Evolutionary conservation across 2,113 vertebrate genomes (phyloP).

Genomic region (Dunckerocampus dactyliophorus): DNA sequence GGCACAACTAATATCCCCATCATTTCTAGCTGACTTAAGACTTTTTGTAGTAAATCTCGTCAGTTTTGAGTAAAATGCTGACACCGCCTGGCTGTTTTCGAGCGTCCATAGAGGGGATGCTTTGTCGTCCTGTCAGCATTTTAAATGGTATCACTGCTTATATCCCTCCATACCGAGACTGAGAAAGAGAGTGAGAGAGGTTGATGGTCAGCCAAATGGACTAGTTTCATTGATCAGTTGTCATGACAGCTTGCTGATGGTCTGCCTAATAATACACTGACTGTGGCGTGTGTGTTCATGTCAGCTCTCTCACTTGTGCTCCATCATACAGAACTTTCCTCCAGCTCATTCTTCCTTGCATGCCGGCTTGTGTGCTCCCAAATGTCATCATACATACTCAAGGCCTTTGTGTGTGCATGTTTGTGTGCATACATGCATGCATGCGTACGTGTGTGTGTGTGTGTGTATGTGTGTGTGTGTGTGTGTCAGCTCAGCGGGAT

Average conservation of each 20-base stretch:
- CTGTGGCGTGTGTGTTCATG: slow-evolving; percentile 17
- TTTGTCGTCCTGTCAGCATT: slow-evolving; percentile 59
- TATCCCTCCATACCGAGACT: slow-evolving; percentile 25
- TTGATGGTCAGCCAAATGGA: slow-evolving; percentile 59
- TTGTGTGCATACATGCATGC: slow-evolving; percentile 17
- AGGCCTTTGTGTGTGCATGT: background rate
- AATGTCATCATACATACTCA: slow-evolving; percentile 26
- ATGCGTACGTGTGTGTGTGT: slow-evolving; percentile 9
- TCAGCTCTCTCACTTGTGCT: slow-evolving; percentile 32
- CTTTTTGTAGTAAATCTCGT: slow-evolving; percentile 50
- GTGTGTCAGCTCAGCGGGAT: slow-evolving; percentile 43
- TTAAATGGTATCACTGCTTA: slow-evolving; percentile 49
- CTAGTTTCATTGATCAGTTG: slow-evolving; percentile 66
- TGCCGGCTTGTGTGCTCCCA: slow-evolving; percentile 23
- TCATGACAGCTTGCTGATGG: slow-evolving; percentile 60
- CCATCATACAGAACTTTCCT: slow-evolving; percentile 23
- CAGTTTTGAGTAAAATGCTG: slow-evolving; percentile 59
- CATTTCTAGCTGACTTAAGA: slow-evolving; percentile 31
- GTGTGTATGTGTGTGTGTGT: slow-evolving; percentile 10
- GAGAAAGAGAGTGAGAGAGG: slow-evolving; percentile 16
- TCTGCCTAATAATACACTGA: slow-evolving; percentile 49
- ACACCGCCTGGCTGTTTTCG: slow-evolving; percentile 47
- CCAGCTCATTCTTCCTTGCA: slow-evolving; percentile 4
- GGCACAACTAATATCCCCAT: slow-evolving; percentile 20
- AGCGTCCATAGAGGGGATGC: slow-evolving; percentile 42